Evolutionary conservation across 2,888 invertebrate species (phyloP).

Genomic region (Dasysyrphus tricinctus): DNA sequence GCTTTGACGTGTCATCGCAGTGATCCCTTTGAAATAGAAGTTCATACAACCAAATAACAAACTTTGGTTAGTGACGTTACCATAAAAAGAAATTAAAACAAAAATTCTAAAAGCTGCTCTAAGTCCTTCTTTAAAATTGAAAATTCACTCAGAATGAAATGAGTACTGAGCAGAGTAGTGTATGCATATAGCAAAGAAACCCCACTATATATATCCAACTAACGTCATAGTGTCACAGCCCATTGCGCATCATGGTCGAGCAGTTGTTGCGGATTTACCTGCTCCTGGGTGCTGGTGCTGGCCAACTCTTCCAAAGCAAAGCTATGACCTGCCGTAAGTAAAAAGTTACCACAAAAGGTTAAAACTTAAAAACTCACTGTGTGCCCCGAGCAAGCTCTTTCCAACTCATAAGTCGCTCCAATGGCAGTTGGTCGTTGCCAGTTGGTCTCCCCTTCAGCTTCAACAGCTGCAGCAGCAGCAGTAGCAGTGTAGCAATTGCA

Average conservation of each 20-base stretch:
- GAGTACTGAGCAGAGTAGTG: neutral
- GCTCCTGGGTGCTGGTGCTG: constrained; percentile 2
- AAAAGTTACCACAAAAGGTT: constrained; percentile 54
- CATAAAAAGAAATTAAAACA: constrained; percentile 9
- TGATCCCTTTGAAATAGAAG: constrained; percentile 10
- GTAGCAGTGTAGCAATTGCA: neutral
- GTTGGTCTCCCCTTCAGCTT: neutral
- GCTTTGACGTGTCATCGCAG: constrained; percentile 24
- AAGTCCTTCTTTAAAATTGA: constrained; percentile 47
- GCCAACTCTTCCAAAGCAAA: constrained; percentile 13
- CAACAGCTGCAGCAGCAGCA: neutral
- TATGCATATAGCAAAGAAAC: neutral
- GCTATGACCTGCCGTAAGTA: constrained; percentile 38
- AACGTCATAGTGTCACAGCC: constrained; percentile 6
- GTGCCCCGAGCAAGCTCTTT: constrained; percentile 26
- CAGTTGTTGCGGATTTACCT: constrained; percentile 50
- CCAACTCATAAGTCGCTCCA: constrained; percentile 48
- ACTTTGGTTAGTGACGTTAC: neutral
- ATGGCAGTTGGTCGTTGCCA: constrained; percentile 2
- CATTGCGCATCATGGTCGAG: constrained; percentile 23
- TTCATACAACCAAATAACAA: constrained; percentile 11
- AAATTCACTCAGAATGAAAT: constrained; percentile 54
- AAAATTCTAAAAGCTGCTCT: constrained; percentile 40
- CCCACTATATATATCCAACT: neutral
- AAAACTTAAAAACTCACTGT: constrained; percentile 44